Percentiles rank a stretch among this genome's conserved stretches.
phyloP scores from a whole-genome alignment of 2,113 vertebrate genomes.

The Gasterosteus aculeatus region DNA sequence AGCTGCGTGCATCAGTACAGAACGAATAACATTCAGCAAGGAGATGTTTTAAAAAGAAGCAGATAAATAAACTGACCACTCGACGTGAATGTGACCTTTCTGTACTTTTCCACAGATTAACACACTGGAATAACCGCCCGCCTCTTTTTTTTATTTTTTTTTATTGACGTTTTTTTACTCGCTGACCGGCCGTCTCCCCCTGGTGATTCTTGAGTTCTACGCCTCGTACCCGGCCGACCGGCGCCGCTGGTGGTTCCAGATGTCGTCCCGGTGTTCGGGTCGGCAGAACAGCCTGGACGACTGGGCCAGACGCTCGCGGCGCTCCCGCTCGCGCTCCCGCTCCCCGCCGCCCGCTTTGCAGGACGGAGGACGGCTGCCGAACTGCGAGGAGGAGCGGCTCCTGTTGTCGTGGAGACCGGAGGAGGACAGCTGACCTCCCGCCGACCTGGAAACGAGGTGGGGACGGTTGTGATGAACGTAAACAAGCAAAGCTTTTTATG shows the following conservation, averaged over 20 bases:
- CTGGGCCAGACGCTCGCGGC: constrained; percentile 68
- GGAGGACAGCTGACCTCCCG: constrained; percentile 64
- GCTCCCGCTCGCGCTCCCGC: constrained; percentile 55
- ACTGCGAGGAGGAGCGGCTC: constrained; percentile 51
- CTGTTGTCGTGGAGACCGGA: constrained; percentile 56
- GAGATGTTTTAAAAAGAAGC: neutral
- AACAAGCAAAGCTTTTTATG: neutral
- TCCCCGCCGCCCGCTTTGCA: constrained; percentile 17
- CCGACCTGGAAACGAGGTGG: constrained; percentile 56
- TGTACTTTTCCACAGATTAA: constrained; percentile 50
- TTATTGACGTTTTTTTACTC: neutral
- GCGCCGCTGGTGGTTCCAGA: constrained; percentile 75
- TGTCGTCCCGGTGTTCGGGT: constrained; percentile 75
- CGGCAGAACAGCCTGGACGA: constrained; percentile 75
- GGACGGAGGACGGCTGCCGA: neutral
- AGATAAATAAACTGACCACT: neutral
- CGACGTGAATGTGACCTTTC: neutral
- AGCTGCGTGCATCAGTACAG: neutral
- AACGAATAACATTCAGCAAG: neutral
- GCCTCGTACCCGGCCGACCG: constrained; percentile 68
- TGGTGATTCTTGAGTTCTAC: constrained; percentile 29
- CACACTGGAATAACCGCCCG: constrained; percentile 1
- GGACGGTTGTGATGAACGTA: neutral
- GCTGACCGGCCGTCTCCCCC: constrained; percentile 7
- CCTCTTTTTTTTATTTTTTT: no score